These are phyloP conservation scores for Eumacrocentrus americanus DNA, from an alignment of 2,888 invertebrate genomes.

Conservation along the genomic window DNA sequence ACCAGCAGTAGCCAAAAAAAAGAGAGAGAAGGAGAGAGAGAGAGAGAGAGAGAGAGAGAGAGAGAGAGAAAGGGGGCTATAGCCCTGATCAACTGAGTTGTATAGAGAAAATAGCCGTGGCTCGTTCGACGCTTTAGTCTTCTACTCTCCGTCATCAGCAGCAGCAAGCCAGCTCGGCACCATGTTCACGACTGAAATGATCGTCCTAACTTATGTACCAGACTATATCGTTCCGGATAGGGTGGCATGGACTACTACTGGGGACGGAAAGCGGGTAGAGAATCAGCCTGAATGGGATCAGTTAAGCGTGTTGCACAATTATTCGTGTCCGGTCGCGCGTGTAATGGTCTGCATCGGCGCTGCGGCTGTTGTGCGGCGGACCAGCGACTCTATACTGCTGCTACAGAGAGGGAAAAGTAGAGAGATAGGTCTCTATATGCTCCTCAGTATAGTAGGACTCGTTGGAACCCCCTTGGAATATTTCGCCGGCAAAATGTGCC, in stretches of 20 bases:
- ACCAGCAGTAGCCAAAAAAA: slow-evolving; percentile 28
- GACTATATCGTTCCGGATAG: slow-evolving; percentile 11
- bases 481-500: too few species aligned
- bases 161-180: background rate
- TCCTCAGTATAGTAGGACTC: too few species aligned
- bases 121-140: background rate
- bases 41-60: slow-evolving; percentile 18
- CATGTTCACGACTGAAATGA: background rate
- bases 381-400: slow-evolving; percentile 40
- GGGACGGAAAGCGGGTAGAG: slow-evolving; percentile 51
- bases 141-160: slow-evolving; percentile 15
- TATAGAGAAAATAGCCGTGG: background rate
- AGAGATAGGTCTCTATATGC: too few species aligned
- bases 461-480: too few species aligned
- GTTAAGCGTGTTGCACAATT: slow-evolving; percentile 70
- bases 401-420: slow-evolving; percentile 20
- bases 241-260: slow-evolving; percentile 6
- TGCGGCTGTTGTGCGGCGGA: slow-evolving; percentile 58
- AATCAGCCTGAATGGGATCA: slow-evolving; percentile 67
- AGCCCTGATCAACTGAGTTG: slow-evolving; percentile 30
- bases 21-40: slow-evolving; percentile 18
- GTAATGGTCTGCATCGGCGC: slow-evolving; percentile 67
- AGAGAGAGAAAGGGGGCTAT: slow-evolving; percentile 21
- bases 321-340: slow-evolving; percentile 71
- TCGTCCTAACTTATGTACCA: slow-evolving; percentile 7